A percentile compares a stretch with the other conserved stretches of the same genome.
Conservation (phyloP, 1,140 invertebrate genomes). For the Leptinotarsa undecemlineata region DNA sequence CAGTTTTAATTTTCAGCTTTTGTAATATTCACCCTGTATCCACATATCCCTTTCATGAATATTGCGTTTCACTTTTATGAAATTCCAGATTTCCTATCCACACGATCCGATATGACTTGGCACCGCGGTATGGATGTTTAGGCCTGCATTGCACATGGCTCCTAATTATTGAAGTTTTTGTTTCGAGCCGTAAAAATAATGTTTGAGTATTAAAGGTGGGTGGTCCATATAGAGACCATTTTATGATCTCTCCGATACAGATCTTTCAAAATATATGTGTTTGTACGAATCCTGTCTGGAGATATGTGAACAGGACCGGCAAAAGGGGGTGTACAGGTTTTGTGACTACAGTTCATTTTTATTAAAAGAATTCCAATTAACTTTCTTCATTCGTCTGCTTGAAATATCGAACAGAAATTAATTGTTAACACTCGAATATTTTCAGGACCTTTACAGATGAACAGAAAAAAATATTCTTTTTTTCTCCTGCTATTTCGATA, state of each 20-base stretch:
- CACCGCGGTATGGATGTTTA: constrained; percentile 22
- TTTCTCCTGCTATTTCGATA: too few species aligned
- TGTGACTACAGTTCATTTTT: too few species aligned
- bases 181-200: constrained; percentile 35
- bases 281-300: neutral
- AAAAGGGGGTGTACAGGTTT: neutral
- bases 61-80: neutral
- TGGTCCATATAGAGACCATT: constrained; percentile 33
- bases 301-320: neutral
- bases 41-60: neutral
- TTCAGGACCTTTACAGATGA: too few species aligned
- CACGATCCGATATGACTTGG: constrained; percentile 3
- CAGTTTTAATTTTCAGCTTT: neutral
- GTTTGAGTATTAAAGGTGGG: constrained; percentile 33
- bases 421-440: too few species aligned
- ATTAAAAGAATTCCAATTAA: too few species aligned
- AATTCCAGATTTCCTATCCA: constrained; percentile 1
- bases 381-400: too few species aligned
- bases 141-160: constrained; percentile 35
- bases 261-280: constrained; percentile 37
- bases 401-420: too few species aligned
- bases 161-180: constrained; percentile 37
- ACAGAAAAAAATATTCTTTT: too few species aligned
- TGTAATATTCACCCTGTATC: neutral
- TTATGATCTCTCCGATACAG: constrained; percentile 39